phyloP scores from a whole-genome alignment of 2,113 vertebrate genomes.

The Festucalex cinctus region DNA sequence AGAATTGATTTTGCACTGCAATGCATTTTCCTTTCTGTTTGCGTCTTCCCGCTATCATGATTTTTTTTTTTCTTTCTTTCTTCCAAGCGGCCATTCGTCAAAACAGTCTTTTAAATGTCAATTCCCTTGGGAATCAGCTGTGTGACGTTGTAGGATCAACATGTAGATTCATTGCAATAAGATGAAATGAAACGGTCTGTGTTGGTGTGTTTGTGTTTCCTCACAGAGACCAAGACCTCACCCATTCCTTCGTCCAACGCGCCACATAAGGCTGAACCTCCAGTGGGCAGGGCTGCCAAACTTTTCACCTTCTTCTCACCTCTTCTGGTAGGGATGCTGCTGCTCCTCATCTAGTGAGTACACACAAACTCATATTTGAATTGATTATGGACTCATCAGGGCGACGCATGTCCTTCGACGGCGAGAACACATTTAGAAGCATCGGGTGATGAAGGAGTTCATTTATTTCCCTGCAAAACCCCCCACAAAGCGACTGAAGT shows the following conservation, averaged over 20 bases:
- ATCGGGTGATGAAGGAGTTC: not conserved
- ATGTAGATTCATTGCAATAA: not conserved
- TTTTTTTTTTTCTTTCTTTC: not conserved
- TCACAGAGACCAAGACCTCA: conserved; percentile 62
- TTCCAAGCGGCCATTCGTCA: conserved; percentile 48
- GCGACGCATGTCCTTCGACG: conserved; percentile 24
- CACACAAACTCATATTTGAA: conserved; percentile 19
- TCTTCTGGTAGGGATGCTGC: conserved; percentile 64
- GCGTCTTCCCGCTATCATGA: conserved; percentile 29
- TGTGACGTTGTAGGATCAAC: not conserved
- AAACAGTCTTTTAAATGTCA: conserved; percentile 11
- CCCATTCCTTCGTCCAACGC: conserved; percentile 65
- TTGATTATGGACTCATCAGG: conserved; percentile 32
- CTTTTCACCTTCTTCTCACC: conserved; percentile 55
- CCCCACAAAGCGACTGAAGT: conserved; percentile 12
- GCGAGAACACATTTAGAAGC: conserved; percentile 25
- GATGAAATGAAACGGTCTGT: not conserved
- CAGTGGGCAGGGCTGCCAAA: conserved; percentile 57
- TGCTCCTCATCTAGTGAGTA: conserved; percentile 64
- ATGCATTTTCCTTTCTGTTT: conserved; percentile 48
- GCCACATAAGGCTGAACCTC: conserved; percentile 55
- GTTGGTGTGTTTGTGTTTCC: conserved; percentile 3
- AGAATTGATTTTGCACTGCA: conserved; percentile 58
- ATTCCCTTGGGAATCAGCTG: not conserved
- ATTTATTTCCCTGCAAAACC: conserved; percentile 11